A percentile compares a stretch with the other conserved stretches of the same genome.
phyloP scores from a whole-genome alignment of 2,888 invertebrate species.

The Heliconius ismenius region DNA sequence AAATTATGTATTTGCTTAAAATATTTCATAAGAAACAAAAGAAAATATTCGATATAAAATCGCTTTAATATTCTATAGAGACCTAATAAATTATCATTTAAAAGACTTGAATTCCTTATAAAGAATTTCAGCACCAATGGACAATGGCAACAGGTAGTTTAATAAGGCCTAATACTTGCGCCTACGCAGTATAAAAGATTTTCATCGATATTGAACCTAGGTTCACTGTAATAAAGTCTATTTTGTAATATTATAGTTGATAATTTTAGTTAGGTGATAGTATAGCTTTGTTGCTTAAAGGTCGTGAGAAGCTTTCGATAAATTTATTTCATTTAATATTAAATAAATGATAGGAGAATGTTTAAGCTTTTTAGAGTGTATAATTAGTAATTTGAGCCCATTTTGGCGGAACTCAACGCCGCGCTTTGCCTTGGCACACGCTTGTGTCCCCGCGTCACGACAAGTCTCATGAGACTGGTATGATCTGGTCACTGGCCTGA shows the following conservation, averaged over 20 bases:
- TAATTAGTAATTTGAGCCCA: no score
- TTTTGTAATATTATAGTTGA: not conserved
- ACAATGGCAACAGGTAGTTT: slow-evolving; percentile 23
- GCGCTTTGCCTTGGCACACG: no score
- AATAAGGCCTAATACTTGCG: slow-evolving; percentile 15
- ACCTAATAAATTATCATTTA: slow-evolving; percentile 15
- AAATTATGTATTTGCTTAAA: no score
- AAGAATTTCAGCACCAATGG: slow-evolving; percentile 16
- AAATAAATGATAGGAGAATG: not conserved
- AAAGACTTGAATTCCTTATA: slow-evolving; percentile 19
- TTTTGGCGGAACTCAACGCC: no score
- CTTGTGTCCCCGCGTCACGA: no score
- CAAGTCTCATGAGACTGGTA: no score
- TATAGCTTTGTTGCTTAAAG: slow-evolving; percentile 13
- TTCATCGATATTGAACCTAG: not conserved
- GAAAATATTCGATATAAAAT: not conserved
- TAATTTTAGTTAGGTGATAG: not conserved
- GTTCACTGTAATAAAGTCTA: not conserved
- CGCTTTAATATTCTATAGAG: not conserved
- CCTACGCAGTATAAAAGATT: slow-evolving; percentile 8
- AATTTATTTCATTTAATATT: not conserved
- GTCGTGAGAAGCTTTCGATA: slow-evolving; percentile 5
- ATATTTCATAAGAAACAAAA: not conserved
- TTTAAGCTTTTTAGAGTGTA: no score
- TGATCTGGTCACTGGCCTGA: no score